These are phyloP conservation scores for Tuta absoluta DNA, from an alignment of 2,888 invertebrate genomes.

Conservation along the genomic window DNA sequence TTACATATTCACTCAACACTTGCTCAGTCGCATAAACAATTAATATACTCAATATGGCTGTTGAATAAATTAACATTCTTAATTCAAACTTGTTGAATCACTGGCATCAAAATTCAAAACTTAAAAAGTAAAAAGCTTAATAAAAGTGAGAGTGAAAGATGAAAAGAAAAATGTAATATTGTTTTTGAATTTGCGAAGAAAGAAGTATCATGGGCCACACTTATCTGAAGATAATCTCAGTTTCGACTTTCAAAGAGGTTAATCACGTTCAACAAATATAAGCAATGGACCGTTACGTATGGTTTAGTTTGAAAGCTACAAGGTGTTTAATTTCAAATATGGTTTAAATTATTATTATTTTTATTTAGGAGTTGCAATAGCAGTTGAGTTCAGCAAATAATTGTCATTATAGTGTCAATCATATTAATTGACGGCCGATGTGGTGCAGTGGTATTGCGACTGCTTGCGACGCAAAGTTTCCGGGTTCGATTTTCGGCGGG, in stretches of 20 bases:
- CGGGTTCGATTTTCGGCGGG: no score
- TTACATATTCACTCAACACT: constrained; percentile 9
- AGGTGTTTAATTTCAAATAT: constrained; percentile 37
- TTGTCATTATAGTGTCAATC: no score
- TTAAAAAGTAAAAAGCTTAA: background rate
- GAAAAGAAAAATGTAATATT: background rate
- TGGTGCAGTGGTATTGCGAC: no score
- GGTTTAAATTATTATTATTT: no score
- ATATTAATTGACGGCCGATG: no score
- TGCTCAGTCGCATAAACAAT: constrained; percentile 11
- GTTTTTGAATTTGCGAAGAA: constrained; percentile 8
- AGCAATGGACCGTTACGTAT: constrained; percentile 45
- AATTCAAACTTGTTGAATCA: background rate
- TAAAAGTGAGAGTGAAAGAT: background rate
- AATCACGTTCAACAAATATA: constrained; percentile 65
- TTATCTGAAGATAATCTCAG: constrained; percentile 38
- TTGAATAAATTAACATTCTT: constrained; percentile 12
- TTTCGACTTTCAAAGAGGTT: constrained; percentile 38
- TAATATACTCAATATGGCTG: constrained; percentile 1
- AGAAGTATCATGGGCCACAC: constrained; percentile 32
- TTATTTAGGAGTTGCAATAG: no score
- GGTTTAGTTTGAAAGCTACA: constrained; percentile 38
- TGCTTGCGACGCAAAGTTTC: no score
- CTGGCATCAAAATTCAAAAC: background rate
- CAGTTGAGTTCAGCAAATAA: no score